These are phyloP conservation scores for Drosophila pseudotalamancana DNA, from an alignment of 2,888 invertebrate species.

Conservation along the genomic window DNA sequence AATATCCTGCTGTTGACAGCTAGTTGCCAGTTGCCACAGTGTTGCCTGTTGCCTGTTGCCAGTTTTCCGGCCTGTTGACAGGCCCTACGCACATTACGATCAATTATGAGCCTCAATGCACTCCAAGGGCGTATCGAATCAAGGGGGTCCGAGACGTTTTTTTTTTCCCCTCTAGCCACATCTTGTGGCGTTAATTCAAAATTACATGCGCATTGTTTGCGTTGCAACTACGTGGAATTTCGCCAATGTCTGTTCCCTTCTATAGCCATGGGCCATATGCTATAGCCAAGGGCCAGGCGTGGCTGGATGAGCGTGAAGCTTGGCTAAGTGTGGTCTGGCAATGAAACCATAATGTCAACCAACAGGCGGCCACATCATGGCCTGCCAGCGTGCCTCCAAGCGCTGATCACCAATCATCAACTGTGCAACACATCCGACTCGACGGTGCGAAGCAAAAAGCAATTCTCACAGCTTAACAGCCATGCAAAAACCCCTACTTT, in stretches of 20 bases:
- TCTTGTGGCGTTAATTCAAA: constrained; percentile 75
- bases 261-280: too few species aligned
- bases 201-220: constrained; percentile 75
- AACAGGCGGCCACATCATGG: constrained; percentile 58
- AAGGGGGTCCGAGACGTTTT: constrained; percentile 45
- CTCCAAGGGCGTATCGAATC: constrained; percentile 80
- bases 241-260: constrained; percentile 23
- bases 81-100: constrained; percentile 79
- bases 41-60: constrained; percentile 3
- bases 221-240: constrained; percentile 67
- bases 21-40: constrained; percentile 7
- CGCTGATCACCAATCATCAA: constrained; percentile 62
- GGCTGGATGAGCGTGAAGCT: constrained; percentile 54
- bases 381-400: constrained; percentile 38
- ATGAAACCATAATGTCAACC: constrained; percentile 74
- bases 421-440: constrained; percentile 41
- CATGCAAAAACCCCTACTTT: constrained; percentile 19
- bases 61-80: constrained; percentile 49
- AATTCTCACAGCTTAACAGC: constrained; percentile 19
- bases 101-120: constrained; percentile 82
- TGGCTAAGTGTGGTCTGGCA: constrained; percentile 72
- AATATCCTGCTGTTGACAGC: constrained; percentile 69
- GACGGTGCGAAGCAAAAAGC: neutral
- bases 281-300: constrained; percentile 40
- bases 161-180: constrained; percentile 18